phyloP scores from a whole-genome alignment of 2,888 invertebrate species.

The Byasa hedistus region DNA sequence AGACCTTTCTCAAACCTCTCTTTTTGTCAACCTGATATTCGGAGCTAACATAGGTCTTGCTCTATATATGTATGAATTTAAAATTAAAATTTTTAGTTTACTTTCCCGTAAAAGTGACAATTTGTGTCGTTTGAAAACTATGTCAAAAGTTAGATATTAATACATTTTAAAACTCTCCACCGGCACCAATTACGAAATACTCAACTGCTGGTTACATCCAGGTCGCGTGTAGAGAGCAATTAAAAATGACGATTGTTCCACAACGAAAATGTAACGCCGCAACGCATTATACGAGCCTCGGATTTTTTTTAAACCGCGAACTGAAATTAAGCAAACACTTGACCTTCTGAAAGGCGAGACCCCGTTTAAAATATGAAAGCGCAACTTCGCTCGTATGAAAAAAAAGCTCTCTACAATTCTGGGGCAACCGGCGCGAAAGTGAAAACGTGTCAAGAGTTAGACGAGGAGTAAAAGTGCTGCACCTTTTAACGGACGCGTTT shows the following conservation, averaged over 20 bases:
- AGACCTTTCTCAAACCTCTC: too few relatives aligned
- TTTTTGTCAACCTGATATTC: too few relatives aligned
- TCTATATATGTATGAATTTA: too few relatives aligned
- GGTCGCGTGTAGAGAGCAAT: constrained; percentile 1
- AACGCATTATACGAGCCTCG: neutral
- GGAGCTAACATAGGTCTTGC: too few relatives aligned
- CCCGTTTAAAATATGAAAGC: constrained; percentile 43
- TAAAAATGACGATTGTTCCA: neutral
- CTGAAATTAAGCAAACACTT: constrained; percentile 36
- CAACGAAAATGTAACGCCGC: constrained; percentile 5
- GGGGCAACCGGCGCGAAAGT: constrained; percentile 53
- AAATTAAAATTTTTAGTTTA: too few relatives aligned
- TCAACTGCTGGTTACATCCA: neutral
- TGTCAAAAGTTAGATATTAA: too few relatives aligned
- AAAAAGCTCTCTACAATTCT: constrained; percentile 39
- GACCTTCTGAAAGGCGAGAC: constrained; percentile 44
- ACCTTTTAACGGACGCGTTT: constrained; percentile 30
- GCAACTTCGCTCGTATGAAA: constrained; percentile 35
- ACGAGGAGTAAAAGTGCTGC: constrained; percentile 36
- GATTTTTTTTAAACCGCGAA: constrained; percentile 19
- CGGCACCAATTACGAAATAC: neutral
- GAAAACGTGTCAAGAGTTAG: constrained; percentile 70
- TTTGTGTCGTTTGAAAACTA: too few relatives aligned
- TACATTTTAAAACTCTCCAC: neutral
- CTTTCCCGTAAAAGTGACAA: too few relatives aligned